phyloP scores from a whole-genome alignment of 2,113 vertebrate genomes.

The Triplophysa dalaica region DNA sequence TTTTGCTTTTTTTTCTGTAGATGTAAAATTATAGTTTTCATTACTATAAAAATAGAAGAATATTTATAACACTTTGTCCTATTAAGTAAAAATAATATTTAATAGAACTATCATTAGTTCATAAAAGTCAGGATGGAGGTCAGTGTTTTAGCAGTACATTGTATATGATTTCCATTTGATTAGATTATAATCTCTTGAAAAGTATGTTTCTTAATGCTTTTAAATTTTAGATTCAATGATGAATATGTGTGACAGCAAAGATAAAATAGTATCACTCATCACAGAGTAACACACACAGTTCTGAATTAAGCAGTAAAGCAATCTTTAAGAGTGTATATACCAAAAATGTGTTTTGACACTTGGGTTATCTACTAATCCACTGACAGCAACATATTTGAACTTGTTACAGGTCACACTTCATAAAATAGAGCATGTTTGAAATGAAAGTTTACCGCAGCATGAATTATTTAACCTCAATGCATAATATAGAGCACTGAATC shows the following conservation, averaged over 20 bases:
- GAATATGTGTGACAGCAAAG: constrained; percentile 1
- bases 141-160: neutral
- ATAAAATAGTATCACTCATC: constrained; percentile 22
- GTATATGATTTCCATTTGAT: neutral
- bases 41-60: no score
- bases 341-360: neutral
- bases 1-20: neutral
- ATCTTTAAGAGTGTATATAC: neutral
- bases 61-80: no score
- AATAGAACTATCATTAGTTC: neutral
- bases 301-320: neutral
- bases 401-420: neutral
- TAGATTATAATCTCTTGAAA: neutral
- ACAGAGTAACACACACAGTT: constrained; percentile 23
- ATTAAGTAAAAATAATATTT: no score
- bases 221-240: neutral
- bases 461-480: neutral
- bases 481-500: neutral
- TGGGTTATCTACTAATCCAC: neutral
- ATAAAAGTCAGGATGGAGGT: neutral
- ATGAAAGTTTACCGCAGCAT: neutral
- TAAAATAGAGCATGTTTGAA: neutral
- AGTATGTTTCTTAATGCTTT: neutral
- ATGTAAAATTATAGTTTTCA: no score
- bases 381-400: neutral